Evolutionary conservation across 2,113 vertebrate genomes (phyloP).

Genomic region (Scopus umbretta): DNA sequence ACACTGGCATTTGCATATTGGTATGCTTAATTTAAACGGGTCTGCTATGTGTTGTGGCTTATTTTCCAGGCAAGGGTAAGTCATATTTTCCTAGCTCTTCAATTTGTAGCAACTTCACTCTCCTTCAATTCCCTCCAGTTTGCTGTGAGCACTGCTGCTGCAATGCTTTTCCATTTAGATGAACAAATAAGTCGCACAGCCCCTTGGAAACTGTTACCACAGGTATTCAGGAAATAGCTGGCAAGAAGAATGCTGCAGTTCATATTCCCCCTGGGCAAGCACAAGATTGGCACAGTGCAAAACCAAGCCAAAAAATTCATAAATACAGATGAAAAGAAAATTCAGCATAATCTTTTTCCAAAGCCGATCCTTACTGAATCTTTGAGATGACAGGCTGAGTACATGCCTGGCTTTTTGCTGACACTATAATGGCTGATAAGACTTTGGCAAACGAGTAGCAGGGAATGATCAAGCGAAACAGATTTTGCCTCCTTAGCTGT

Average conservation of each 20-base stretch:
- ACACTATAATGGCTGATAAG: neutral
- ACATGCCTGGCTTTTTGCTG: neutral
- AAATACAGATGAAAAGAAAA: constrained; percentile 49
- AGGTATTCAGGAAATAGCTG: constrained; percentile 13
- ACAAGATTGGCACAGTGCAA: neutral
- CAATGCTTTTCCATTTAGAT: neutral
- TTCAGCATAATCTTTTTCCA: constrained; percentile 15
- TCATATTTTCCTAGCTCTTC: neutral
- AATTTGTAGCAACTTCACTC: neutral
- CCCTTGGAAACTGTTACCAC: neutral
- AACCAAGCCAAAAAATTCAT: constrained; percentile 1
- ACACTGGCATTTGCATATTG: neutral
- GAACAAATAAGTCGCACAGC: neutral
- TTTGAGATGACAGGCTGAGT: neutral
- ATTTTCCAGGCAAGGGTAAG: neutral
- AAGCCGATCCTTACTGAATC: neutral
- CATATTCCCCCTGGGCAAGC: neutral
- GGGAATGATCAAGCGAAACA: neutral
- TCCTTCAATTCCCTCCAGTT: neutral
- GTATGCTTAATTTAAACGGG: neutral
- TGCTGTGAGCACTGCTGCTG: neutral
- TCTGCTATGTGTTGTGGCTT: neutral
- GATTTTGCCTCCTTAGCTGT: neutral
- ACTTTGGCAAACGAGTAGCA: neutral
- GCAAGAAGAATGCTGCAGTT: neutral